Evolutionary conservation across 1,140 invertebrate species (phyloP), one percentile per base, ranked within the genome.

Genomic region (Rhynchophorus ferrugineus): DNA sequence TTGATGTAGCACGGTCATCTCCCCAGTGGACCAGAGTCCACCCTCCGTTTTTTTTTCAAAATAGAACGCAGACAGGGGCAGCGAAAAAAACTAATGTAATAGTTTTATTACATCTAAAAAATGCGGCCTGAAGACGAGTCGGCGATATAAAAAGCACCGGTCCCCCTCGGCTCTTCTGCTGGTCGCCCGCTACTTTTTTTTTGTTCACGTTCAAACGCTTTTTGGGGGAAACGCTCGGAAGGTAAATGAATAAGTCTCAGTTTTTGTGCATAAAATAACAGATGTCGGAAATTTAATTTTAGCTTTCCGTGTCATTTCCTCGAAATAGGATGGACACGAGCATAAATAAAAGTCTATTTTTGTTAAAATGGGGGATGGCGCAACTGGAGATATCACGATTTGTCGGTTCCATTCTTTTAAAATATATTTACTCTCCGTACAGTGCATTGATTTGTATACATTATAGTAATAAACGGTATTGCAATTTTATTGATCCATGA

Each of bases 1-100:
- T 69, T 69, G 67, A 69, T 69, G 67, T 68, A 69, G 68, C 67
- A 64, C 67, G 65, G 67, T 68, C 65, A 68, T 60, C 66, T 54
- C 60, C 63, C 60, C 65, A 55, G 49, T 66, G 67, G 67, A 69
- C 49, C 44, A 8, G 54, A 57, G 58, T 54, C 59, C 58, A 57
- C 55, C 54, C 35, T 33, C 34, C n/a, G n/a, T n/a, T n/a, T n/a
- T n/a, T n/a, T n/a, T n/a, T n/a, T n/a, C n/a, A n/a, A n/a, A n/a
- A n/a, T n/a, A n/a, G n/a, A n/a, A n/a, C n/a, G n/a, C n/a, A n/a
- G n/a, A n/a, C n/a, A n/a, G n/a, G n/a, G n/a, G n/a, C 16, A 18
- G n/a, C 44, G 44, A 56, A 68, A 68, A 67, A 67, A 67, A 67
- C 61, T 67, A 64, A 67, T 69, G 65, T 67, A 69, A 69, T 67